A percentile compares a stretch with the other conserved stretches of the same genome.
Conservation (phyloP, 1,140 invertebrate genomes). For the Aphidius gifuensis region DNA sequence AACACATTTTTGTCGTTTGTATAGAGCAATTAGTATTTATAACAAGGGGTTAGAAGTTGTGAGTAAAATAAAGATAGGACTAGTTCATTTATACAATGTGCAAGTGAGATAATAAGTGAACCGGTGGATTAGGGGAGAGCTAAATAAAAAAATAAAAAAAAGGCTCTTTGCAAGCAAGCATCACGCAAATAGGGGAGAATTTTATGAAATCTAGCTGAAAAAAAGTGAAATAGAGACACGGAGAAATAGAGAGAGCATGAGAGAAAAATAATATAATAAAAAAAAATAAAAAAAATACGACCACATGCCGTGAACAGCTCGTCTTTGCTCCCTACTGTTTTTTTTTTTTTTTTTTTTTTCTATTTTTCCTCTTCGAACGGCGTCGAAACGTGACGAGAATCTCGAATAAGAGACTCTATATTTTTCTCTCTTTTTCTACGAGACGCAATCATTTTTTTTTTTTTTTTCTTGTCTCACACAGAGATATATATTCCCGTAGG, state of each 20-base stretch:
- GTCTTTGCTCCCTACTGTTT: conserved; percentile 21
- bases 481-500: conserved; percentile 22
- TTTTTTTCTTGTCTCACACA: neutral
- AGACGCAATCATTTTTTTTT: conserved; percentile 17
- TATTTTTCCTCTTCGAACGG: conserved; percentile 19
- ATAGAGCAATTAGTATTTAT: conserved; percentile 50
- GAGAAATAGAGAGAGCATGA: conserved; percentile 14
- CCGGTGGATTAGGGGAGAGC: conserved; percentile 25
- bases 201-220: conserved; percentile 13
- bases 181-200: conserved; percentile 16
- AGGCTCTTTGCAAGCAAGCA: conserved; percentile 16
- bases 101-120: no score
- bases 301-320: conserved; percentile 43
- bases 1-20: conserved; percentile 43
- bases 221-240: conserved; percentile 14
- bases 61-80: no score
- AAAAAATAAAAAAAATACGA: conserved; percentile 32
- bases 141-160: conserved; percentile 15
- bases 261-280: conserved; percentile 23
- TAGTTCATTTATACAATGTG: no score
- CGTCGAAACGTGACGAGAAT: conserved; percentile 45
- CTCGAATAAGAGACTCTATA: conserved; percentile 30
- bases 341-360: neutral
- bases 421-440: conserved; percentile 19
- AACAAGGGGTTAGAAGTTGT: conserved; percentile 29